Conservation (phyloP, 2,797 vertebrate genomes). For the Lepilemur septentrionalis region DNA sequence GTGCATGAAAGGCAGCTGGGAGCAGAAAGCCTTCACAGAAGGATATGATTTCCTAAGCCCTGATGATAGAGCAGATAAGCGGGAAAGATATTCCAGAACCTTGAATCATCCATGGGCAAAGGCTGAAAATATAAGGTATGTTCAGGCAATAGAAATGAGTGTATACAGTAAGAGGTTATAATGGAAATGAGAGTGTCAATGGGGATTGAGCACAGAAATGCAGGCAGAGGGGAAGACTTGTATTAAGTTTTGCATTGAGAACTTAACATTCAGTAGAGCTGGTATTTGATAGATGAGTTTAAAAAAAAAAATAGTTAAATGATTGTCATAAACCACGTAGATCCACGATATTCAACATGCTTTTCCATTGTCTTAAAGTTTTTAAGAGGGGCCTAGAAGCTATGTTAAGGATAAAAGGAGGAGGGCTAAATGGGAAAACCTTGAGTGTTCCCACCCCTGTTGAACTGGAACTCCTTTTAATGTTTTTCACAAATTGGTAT, state of each 20-base stretch:
- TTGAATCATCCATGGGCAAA: fast-evolving
- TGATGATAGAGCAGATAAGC: background rate
- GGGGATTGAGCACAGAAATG: background rate
- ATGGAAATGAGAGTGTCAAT: background rate
- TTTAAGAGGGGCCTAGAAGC: background rate
- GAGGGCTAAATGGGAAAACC: background rate
- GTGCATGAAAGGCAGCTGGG: background rate
- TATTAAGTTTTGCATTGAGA: background rate
- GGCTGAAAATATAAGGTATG: background rate
- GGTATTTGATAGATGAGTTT: background rate
- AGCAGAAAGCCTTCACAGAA: background rate
- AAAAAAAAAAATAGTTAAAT: background rate
- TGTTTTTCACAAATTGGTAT: background rate
- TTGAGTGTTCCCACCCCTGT: too few relatives aligned
- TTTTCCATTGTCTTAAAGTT: background rate
- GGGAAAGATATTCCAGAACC: background rate
- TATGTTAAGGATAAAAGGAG: background rate
- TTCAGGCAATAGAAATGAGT: background rate
- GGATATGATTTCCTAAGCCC: background rate
- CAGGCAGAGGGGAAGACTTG: too few relatives aligned
- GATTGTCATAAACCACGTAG: background rate
- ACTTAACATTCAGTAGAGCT: background rate
- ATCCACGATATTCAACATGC: background rate
- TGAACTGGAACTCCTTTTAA: background rate
- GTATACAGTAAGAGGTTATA: too few relatives aligned